Percentiles rank a stretch among this genome's conserved stretches.
Conservation (phyloP, 2,113 vertebrate species). For the Podarcis cretensis region DNA sequence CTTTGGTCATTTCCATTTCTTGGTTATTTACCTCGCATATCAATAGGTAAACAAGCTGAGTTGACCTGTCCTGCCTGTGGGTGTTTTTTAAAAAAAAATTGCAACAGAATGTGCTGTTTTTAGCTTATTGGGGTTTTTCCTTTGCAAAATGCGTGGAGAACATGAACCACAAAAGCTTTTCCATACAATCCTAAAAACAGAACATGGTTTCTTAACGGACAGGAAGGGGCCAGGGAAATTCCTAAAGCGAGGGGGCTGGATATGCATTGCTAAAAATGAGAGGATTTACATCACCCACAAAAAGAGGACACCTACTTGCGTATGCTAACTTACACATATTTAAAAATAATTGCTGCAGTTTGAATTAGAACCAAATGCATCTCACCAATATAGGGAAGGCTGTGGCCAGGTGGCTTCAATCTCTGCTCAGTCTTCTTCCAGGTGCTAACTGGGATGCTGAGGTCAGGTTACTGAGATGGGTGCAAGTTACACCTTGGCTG, state of each 20-base stretch:
- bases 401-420: no score
- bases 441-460: no score
- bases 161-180: conserved; percentile 5
- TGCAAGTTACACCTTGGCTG: no score
- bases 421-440: no score
- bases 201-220: background rate
- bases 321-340: no score
- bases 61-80: background rate
- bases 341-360: no score
- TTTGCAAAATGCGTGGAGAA: conserved; percentile 1
- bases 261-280: background rate
- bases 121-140: background rate
- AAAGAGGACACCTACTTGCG: no score
- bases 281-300: background rate
- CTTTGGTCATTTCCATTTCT: conserved; percentile 38
- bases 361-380: no score
- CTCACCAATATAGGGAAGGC: no score
- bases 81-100: background rate
- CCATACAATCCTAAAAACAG: background rate
- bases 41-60: background rate
- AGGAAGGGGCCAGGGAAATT: no score
- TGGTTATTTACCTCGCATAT: conserved; percentile 23
- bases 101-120: background rate
- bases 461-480: no score
- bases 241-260: no score